A percentile compares a stretch with the other conserved stretches of the same genome.
Evolutionary conservation across 2,888 invertebrate genomes (phyloP).

Genomic region (Diarsia rubi): DNA sequence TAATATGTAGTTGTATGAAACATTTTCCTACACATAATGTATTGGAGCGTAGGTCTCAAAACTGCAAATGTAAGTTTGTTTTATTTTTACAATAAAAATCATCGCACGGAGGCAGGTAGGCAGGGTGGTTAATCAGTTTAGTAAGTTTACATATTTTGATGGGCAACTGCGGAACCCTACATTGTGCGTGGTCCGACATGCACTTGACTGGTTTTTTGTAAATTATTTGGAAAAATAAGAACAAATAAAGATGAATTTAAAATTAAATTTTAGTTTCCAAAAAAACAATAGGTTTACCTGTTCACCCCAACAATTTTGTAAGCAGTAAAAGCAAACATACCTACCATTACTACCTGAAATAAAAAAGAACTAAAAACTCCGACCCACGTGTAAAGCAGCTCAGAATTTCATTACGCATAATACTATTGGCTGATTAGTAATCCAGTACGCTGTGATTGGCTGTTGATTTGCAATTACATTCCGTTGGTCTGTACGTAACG

Average conservation of each 20-base stretch:
- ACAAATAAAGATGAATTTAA: too few relatives aligned
- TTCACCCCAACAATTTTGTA: neutral
- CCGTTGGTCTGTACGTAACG: constrained; percentile 44
- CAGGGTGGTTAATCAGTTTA: too few relatives aligned
- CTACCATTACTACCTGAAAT: neutral
- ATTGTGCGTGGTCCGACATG: too few relatives aligned
- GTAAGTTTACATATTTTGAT: too few relatives aligned
- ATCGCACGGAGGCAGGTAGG: too few relatives aligned
- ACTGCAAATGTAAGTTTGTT: too few relatives aligned
- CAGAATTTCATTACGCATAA: constrained; percentile 42
- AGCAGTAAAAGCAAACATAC: neutral
- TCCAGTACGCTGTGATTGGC: constrained; percentile 68
- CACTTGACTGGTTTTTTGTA: too few relatives aligned
- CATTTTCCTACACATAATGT: too few relatives aligned
- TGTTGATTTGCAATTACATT: constrained; percentile 65
- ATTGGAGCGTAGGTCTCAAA: too few relatives aligned
- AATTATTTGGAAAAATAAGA: neutral
- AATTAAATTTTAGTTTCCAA: neutral
- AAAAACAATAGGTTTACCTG: neutral
- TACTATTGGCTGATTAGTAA: constrained; percentile 64
- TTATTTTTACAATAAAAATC: too few relatives aligned
- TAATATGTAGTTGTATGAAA: too few relatives aligned
- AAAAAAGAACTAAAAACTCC: constrained; percentile 3
- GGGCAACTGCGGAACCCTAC: too few relatives aligned
- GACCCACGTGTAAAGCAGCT: constrained; percentile 13